Evolutionary conservation across 2,113 vertebrate genomes (phyloP), one percentile per base, ranked within the genome.

Genomic region (Ciconia boyciana): DNA sequence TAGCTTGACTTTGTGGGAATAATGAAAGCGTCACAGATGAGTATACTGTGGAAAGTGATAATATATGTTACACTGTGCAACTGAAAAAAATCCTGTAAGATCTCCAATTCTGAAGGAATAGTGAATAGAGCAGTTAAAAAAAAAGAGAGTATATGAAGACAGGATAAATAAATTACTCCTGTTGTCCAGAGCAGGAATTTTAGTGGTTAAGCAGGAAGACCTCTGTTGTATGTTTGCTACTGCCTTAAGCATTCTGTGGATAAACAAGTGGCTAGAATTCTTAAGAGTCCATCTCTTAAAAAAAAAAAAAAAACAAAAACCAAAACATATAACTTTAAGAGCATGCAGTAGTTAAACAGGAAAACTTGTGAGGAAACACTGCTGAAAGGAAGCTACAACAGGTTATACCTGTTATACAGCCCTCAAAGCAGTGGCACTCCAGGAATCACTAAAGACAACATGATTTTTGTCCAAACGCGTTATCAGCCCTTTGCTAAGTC

Each of bases 21-120:
- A 99, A 97, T 1, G 98, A 98, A 93, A 99, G 96, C 0, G 98
- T 99, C 93, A 99, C 97, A 3, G 99, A 99, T 0, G 99, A 99
- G 94, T 99, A 99, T 96, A 99, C 99, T 99, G 97, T 69, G 96
- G 90, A 78, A 97, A 61, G 86, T 7, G 44, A 83, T 22, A 94
- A 83, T 19, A 97, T 43, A 58, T 57, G 61, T 96, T 96, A 96
- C 18, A 57, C 21, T 60, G 19, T 65, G 70, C 69, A 71, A 65
- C 21, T 6, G 19, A 44, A 68, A 85, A 75, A 70, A 58, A 24
- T 31, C 84, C 76, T 22, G 22, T 19, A 75, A 25, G 55, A 26
- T 32, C 21, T 74, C 52, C 3, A 21, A 69, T 44, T 84, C 32
- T 66, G 31, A 93, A 94, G 39, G 34, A 65, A 39, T 19, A 55